These are phyloP conservation scores for Entelurus aequoreus DNA, from an alignment of 2,113 vertebrate species.

Conservation along the genomic window DNA sequence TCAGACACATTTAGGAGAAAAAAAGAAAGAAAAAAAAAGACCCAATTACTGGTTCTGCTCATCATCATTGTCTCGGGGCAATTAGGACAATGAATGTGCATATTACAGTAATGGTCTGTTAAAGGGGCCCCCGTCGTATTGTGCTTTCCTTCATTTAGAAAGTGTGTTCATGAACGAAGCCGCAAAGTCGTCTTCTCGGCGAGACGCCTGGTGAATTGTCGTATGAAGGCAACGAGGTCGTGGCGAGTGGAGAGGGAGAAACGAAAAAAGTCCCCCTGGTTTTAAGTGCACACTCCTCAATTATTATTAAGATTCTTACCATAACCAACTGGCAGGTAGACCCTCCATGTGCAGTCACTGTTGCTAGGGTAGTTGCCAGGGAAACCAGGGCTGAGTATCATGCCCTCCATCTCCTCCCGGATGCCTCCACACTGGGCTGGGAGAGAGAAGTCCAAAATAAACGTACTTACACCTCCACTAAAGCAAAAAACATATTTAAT, in stretches of 20 bases:
- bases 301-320: conserved; percentile 71
- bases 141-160: background rate
- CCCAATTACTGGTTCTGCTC: background rate
- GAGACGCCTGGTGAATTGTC: no score
- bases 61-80: conserved; percentile 2
- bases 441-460: conserved; percentile 8
- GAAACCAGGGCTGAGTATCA: conserved; percentile 96
- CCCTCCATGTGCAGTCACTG: conserved; percentile 94
- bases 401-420: conserved; percentile 89
- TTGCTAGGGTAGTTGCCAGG: conserved; percentile 98
- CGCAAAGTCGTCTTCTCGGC: background rate
- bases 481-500: no score
- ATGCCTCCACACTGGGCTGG: conserved; percentile 92
- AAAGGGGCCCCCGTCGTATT: background rate
- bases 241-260: no score
- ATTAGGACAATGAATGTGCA: conserved; percentile 1
- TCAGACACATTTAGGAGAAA: no score
- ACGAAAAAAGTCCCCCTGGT: background rate
- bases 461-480: conserved; percentile 9
- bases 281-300: background rate
- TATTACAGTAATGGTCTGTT: conserved; percentile 2
- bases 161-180: background rate
- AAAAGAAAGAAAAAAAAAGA: background rate
- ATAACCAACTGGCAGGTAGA: conserved; percentile 88
- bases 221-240: no score